These are phyloP conservation scores for Calliphora vomitoria DNA, from an alignment of 2,888 invertebrate genomes.

Conservation along the genomic window DNA sequence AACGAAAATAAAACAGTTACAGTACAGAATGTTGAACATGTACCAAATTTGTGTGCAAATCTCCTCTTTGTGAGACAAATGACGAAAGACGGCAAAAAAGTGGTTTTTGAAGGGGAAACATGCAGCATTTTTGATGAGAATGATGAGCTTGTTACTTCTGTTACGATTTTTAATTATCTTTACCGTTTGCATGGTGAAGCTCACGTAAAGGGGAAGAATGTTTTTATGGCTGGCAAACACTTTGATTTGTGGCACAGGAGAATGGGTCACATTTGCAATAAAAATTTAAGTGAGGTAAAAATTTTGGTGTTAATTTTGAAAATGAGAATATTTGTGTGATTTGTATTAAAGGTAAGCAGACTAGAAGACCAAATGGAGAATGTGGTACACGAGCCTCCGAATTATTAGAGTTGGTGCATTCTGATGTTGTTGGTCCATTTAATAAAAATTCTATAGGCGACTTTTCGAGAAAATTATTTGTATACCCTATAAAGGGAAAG, in stretches of 20 bases:
- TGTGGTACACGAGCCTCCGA: neutral
- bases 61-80: conserved; percentile 61
- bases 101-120: conserved; percentile 69
- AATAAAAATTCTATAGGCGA: neutral
- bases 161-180: conserved; percentile 55
- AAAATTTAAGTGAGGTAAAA: conserved; percentile 63
- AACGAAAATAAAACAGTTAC: conserved; percentile 29
- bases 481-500: neutral
- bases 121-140: conserved; percentile 70
- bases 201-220: neutral
- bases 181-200: conserved; percentile 68
- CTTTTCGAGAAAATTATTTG: conserved; percentile 34
- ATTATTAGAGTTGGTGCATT: conserved; percentile 2
- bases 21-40: conserved; percentile 68
- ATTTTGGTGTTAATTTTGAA: conserved; percentile 12
- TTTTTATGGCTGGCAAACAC: conserved; percentile 30
- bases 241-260: conserved; percentile 75
- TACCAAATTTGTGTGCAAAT: conserved; percentile 51
- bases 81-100: conserved; percentile 67
- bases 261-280: conserved; percentile 74
- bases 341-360: neutral
- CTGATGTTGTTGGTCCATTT: conserved; percentile 3
- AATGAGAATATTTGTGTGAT: conserved; percentile 5
- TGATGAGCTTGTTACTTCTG: conserved; percentile 67
- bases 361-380: neutral